phyloP scores from a whole-genome alignment of 1,140 invertebrate species.

The Drosophila pseudoananassae region DNA sequence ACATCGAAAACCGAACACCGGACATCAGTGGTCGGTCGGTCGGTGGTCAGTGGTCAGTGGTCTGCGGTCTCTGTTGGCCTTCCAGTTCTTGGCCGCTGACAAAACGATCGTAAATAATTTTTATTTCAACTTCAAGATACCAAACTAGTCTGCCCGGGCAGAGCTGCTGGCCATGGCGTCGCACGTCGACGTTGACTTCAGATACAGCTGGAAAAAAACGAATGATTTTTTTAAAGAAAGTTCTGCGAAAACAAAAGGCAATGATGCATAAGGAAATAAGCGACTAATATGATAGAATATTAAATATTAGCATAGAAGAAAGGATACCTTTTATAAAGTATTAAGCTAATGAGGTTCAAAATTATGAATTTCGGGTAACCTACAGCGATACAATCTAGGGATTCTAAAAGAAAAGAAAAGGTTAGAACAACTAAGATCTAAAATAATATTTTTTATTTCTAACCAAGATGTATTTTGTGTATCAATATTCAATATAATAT shows the following conservation, averaged over 20 bases:
- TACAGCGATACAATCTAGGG: too few relatives aligned
- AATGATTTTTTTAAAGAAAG: conserved; percentile 64
- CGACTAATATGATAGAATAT: conserved; percentile 13
- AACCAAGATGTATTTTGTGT: too few relatives aligned
- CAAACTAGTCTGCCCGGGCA: conserved; percentile 68
- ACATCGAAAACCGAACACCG: conserved; percentile 16
- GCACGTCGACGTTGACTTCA: conserved; percentile 9
- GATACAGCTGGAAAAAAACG: conserved; percentile 42
- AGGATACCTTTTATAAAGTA: not conserved
- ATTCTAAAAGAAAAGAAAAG: too few relatives aligned
- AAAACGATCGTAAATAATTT: conserved; percentile 83
- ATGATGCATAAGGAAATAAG: conserved; percentile 54
- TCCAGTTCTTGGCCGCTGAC: conserved; percentile 72
- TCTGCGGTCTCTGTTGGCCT: conserved; percentile 26
- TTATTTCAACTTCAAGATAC: conserved; percentile 80
- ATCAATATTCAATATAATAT: too few relatives aligned
- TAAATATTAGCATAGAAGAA: not conserved
- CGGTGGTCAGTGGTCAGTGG: conserved; percentile 18
- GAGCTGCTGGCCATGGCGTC: conserved; percentile 29
- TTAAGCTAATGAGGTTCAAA: not conserved
- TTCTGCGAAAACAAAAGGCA: conserved; percentile 77
- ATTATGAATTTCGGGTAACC: too few relatives aligned
- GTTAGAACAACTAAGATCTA: too few relatives aligned
- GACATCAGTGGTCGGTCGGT: conserved; percentile 4
- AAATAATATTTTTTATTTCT: too few relatives aligned